Conservation (phyloP, 1,140 invertebrate genomes). For the Trialeurodes vaporariorum region DNA sequence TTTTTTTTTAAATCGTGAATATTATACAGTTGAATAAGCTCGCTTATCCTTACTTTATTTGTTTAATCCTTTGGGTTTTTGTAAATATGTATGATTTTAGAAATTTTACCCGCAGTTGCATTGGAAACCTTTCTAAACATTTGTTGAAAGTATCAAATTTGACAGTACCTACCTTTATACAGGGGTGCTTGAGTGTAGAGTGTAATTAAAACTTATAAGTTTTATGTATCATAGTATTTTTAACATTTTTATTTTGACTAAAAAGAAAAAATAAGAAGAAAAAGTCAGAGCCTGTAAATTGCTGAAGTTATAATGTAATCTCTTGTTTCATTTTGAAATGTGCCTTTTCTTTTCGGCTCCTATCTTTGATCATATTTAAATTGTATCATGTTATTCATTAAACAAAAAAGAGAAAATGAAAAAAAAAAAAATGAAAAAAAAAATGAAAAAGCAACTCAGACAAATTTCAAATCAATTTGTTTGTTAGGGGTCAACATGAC, state of each 20-base stretch:
- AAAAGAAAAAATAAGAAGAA: neutral
- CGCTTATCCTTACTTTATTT: neutral
- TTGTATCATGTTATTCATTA: neutral
- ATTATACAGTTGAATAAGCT: no score
- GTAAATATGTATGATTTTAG: neutral
- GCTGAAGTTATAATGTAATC: neutral
- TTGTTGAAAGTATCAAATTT: neutral
- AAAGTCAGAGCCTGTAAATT: neutral
- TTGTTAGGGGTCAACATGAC: neutral
- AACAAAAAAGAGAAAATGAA: no score
- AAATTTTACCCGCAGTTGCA: neutral
- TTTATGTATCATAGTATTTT: neutral
- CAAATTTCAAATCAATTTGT: neutral
- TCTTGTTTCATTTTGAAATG: neutral
- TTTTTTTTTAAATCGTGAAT: no score
- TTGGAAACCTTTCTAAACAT: neutral
- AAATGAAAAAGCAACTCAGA: neutral
- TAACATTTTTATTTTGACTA: neutral
- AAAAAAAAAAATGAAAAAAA: neutral
- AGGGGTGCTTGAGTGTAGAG: neutral
- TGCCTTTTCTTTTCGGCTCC: neutral
- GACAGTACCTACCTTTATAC: neutral
- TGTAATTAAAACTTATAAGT: neutral
- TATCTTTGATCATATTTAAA: neutral
- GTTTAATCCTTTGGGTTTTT: neutral